Evolutionary conservation across 2,797 vertebrate species (phyloP), one percentile per base, ranked within the genome.

Genomic region (Pogoniulus pusillus): DNA sequence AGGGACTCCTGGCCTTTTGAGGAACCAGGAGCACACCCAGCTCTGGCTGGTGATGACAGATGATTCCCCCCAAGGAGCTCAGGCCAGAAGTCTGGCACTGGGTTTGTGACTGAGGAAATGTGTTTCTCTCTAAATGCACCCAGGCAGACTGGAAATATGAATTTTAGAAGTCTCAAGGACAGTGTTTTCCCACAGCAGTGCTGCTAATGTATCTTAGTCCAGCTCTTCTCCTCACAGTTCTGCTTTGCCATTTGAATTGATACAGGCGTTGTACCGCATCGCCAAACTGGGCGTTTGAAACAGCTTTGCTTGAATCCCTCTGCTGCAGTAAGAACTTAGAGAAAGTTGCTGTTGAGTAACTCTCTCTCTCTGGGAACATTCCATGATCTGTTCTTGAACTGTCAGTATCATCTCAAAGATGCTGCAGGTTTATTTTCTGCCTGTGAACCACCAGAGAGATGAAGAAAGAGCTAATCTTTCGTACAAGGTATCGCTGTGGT

Each of bases 11-110:
- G 49, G 43, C 30, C 27, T 64, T 64, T 59, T 4, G 0, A 89
- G 85, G 69, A 79, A 29, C 4, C 2, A 1, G 41, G 62, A 70
- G 92, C 41, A 59, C 80, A 10, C 34, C 9, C 0, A 0, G 39
- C 34, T 85, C 59, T 71, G 58, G 32, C 57, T 71, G 74, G 29
- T 16, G 59, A 83, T 9, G 11, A 7, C 24, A 30, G 59, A 69
- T 45, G 41, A 18, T 45, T 76, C 82, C 57, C 54, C 78, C 82
- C 65, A 1, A 41, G 81, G 24, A 81, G 12, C 57, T 70, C 57
- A 13, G 81, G 34, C 32, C 0, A 0, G 69, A 90, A 0, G 0
- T 87, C 71, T 89, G 3, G 0, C 62, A n/a, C 51, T 49, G 1
- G 0, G 6, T 39, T 64, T 39, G 51, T 27, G 58, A 34, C 7